Base-by-base conservation (phyloP, 2,797 vertebrate genomes). In the Galagoides demidoff region DNA sequence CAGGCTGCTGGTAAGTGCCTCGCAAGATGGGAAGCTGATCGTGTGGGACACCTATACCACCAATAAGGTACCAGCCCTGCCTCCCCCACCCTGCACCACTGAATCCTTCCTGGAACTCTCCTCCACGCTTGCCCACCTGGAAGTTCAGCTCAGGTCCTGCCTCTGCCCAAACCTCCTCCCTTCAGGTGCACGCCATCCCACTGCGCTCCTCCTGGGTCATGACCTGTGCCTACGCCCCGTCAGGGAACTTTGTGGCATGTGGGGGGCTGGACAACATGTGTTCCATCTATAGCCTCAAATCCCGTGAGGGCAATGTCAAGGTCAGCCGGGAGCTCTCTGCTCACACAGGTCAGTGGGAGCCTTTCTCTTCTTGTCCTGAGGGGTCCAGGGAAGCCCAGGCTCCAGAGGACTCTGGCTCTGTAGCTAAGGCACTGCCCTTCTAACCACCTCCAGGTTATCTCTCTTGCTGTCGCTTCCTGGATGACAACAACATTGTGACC, bases 181-280 rank as follows among this genome's bases (percentile, higher is more conserved):
- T 11, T 4, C 98, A 99, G 99, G 99, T 99, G 39, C 99, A 99
- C 0, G 99, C 99, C 97, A 99, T 99, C 97, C 99, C 99, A 0
- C 98, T 99, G 96, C 99, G 99, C 95, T 99, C 99, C 14, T 99
- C 99, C 1, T 99, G 99, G 99, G 99, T 99, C 98, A 99, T 99
- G 99, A 99, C 99, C 76, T 99, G 99, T 98, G 98, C 99, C 94
- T 99, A 99, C 1, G 99, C 99, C 12, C 99, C 99, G 5, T 99
- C 99, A 0, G 99, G 99, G 85, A 99, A 99, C 98, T 99, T 99
- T 37, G 99, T 99, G 98, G 99, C 99, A 1, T 99, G 99, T 29
- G 99, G 99, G 2, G 99, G 99, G 20, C 98, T 99, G 95, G 99
- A 99, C 98, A 99, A 99, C 98, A 99, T 99, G 99, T 99, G 99